A percentile compares a stretch with the other conserved stretches of the same genome.
Evolutionary conservation across 2,888 invertebrate genomes (phyloP).

Genomic region (Apoderus coryli): DNA sequence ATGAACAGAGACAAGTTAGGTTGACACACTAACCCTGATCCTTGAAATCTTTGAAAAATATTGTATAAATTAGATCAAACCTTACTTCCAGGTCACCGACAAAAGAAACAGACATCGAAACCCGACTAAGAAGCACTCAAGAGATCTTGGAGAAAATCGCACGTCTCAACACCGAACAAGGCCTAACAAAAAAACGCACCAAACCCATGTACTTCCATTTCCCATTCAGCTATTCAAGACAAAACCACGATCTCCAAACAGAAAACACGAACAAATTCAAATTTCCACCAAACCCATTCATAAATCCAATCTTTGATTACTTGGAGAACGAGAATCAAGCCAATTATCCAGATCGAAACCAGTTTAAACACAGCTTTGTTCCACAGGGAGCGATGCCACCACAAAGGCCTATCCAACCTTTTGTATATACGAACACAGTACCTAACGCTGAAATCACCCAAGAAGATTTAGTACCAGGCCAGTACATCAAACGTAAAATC

Average conservation of each 20-base stretch:
- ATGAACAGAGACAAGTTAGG: too few species aligned
- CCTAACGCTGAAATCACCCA: slow-evolving; percentile 17
- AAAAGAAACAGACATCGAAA: too few species aligned
- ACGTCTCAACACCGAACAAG: slow-evolving; percentile 37
- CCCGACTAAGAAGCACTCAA: slow-evolving; percentile 27
- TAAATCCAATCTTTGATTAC: slow-evolving; percentile 27
- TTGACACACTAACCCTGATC: too few species aligned
- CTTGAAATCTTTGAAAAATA: too few species aligned
- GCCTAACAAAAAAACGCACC: slow-evolving; percentile 22
- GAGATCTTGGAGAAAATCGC: slow-evolving; percentile 42
- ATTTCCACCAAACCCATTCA: slow-evolving; percentile 22
- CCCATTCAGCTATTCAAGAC: slow-evolving; percentile 21
- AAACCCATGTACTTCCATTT: slow-evolving; percentile 22
- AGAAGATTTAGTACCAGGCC: slow-evolving; percentile 25
- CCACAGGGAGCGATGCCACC: slow-evolving; percentile 9
- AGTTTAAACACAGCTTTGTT: slow-evolving; percentile 5
- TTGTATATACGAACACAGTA: slow-evolving; percentile 14
- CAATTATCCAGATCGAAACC: slow-evolving; percentile 1
- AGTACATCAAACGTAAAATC: slow-evolving; percentile 28
- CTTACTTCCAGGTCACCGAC: too few species aligned
- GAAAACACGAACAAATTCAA: slow-evolving; percentile 17
- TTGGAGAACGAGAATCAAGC: slow-evolving; percentile 18
- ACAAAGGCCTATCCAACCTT: slow-evolving; percentile 12
- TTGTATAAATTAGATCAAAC: too few species aligned
- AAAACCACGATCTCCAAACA: slow-evolving; percentile 14